Percentiles rank a stretch among this genome's conserved stretches.
phyloP scores from a whole-genome alignment of 2,888 invertebrate species.

The Chrysodeixis includens region DNA sequence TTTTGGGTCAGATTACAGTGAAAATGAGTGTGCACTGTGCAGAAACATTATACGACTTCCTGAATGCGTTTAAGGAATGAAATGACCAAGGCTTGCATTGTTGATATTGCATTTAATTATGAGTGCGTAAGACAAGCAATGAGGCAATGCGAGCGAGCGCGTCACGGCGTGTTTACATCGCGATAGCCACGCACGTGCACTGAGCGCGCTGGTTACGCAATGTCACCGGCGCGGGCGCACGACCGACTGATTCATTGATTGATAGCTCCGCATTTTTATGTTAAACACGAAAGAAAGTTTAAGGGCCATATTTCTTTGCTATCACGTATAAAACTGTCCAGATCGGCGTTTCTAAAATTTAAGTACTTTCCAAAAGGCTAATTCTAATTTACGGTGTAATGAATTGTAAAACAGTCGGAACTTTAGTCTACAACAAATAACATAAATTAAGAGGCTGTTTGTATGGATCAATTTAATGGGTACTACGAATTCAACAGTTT shows the following conservation, averaged over 20 bases:
- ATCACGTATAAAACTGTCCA: background rate
- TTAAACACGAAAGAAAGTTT: slow-evolving; percentile 28
- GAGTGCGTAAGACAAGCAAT: slow-evolving; percentile 24
- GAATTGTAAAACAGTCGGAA: slow-evolving; percentile 3
- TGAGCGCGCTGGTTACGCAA: slow-evolving; percentile 54
- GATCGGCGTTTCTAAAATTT: background rate
- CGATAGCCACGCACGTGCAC: slow-evolving; percentile 57
- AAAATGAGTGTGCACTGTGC: slow-evolving; percentile 34
- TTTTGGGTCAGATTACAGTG: slow-evolving; percentile 41
- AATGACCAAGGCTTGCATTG: slow-evolving; percentile 4
- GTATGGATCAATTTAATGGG: background rate
- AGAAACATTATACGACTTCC: slow-evolving; percentile 31
- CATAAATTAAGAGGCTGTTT: background rate
- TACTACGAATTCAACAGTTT: slow-evolving; percentile 5
- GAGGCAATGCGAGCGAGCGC: slow-evolving; percentile 17
- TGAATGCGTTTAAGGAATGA: slow-evolving; percentile 28
- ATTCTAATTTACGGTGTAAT: background rate
- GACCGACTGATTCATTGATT: slow-evolving; percentile 55
- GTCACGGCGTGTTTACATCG: slow-evolving; percentile 47
- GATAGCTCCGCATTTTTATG: slow-evolving; percentile 49
- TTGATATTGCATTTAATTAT: slow-evolving; percentile 1
- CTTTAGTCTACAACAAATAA: background rate
- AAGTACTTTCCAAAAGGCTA: background rate
- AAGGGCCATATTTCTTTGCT: background rate
- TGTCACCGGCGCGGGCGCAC: slow-evolving; percentile 35